Evolutionary conservation across 2,797 vertebrate species (phyloP).

Genomic region (Borostomias antarcticus): DNA sequence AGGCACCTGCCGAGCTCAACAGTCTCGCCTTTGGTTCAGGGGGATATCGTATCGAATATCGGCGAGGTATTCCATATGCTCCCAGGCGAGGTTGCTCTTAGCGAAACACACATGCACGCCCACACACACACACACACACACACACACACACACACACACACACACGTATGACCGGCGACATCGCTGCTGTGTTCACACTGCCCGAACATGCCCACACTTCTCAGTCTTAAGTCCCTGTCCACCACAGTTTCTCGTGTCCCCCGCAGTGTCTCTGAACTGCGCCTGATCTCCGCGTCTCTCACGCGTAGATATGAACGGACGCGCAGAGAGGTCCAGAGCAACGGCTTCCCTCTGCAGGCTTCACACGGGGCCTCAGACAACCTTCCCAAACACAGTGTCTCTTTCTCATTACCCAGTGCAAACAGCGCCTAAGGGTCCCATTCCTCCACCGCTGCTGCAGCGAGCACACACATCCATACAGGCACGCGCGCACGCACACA

Average conservation of each 20-base stretch:
- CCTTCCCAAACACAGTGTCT: slow-evolving; percentile 16
- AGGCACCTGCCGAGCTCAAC: no score
- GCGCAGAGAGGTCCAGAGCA: slow-evolving; percentile 1
- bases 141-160: no score
- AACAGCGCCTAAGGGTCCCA: slow-evolving; percentile 67
- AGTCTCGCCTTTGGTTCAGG: no score
- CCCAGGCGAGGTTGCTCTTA: no score
- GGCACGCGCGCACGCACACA: not conserved
- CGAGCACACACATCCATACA: slow-evolving; percentile 34
- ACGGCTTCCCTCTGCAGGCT: not conserved
- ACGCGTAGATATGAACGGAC: slow-evolving; percentile 15
- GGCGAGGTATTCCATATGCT: no score
- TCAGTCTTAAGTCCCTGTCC: not conserved
- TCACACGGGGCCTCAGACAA: not conserved
- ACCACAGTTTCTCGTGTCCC: not conserved
- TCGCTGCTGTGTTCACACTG: not conserved
- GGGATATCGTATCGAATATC: no score
- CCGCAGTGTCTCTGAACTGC: not conserved
- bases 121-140: no score
- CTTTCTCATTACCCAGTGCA: slow-evolving; percentile 37
- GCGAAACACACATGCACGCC: no score
- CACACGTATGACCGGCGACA: not conserved
- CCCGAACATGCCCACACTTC: not conserved
- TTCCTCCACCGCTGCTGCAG: slow-evolving; percentile 62
- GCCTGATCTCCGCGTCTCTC: not conserved